A percentile compares a stretch with the other conserved stretches of the same genome.
These are phyloP conservation scores for Platerodrilus igneus DNA, from an alignment of 2,888 invertebrate species.

Conservation along the genomic window DNA sequence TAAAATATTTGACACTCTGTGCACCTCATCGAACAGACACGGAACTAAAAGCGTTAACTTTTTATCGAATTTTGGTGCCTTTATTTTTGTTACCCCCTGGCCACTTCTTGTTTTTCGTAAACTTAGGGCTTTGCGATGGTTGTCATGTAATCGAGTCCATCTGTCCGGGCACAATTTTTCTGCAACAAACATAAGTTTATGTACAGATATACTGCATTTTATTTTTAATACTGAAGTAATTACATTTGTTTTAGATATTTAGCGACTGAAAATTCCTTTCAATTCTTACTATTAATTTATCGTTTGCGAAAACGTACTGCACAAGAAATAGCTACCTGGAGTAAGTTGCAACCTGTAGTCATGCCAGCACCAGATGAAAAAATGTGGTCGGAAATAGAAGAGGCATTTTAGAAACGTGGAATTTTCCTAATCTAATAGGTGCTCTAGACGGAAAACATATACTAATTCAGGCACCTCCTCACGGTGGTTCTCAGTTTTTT, in stretches of 20 bases:
- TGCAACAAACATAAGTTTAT: too few relatives aligned
- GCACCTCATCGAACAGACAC: constrained; percentile 25
- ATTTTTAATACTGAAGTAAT: too few relatives aligned
- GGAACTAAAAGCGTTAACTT: constrained; percentile 23
- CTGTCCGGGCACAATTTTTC: constrained; percentile 16
- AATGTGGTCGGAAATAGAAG: constrained; percentile 17
- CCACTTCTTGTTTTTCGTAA: constrained; percentile 27
- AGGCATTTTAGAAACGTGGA: too few relatives aligned
- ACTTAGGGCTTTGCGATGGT: constrained; percentile 24
- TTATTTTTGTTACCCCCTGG: constrained; percentile 26
- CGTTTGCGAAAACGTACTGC: constrained; percentile 26
- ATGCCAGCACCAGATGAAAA: constrained; percentile 26
- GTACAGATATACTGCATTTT: too few relatives aligned
- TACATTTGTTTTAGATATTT: constrained; percentile 23
- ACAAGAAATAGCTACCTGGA: constrained; percentile 26
- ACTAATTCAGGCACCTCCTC: constrained; percentile 1
- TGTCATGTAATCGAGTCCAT: constrained; percentile 14
- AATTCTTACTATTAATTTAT: constrained; percentile 22
- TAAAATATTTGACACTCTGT: constrained; percentile 10
- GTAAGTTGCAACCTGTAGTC: constrained; percentile 19
- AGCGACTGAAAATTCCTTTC: constrained; percentile 22
- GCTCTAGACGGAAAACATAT: constrained; percentile 1
- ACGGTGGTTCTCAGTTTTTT: not conserved
- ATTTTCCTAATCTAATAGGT: too few relatives aligned
- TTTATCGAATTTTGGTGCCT: constrained; percentile 25